Percentiles rank a stretch among this genome's conserved stretches.
These are phyloP conservation scores for Dreissena rostriformis DNA, from an alignment of 1,140 invertebrate species.

Conservation along the genomic window DNA sequence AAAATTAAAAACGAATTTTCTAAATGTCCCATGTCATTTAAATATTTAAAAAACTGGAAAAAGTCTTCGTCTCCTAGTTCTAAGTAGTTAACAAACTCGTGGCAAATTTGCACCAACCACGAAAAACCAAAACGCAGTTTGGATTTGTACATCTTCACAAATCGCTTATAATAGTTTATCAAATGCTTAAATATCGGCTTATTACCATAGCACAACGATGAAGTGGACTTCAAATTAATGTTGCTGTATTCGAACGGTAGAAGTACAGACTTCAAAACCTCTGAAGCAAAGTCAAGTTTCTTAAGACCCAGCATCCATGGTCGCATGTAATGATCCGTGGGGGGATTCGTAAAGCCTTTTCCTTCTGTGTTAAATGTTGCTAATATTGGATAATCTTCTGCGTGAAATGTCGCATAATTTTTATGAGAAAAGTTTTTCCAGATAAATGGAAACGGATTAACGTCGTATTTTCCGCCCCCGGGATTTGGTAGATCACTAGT, in stretches of 20 bases:
- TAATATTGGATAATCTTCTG: constrained; percentile 82
- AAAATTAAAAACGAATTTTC: constrained; percentile 87
- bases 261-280: constrained; percentile 46
- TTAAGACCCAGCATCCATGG: constrained; percentile 78
- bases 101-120: constrained; percentile 54
- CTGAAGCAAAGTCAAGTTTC: constrained; percentile 59
- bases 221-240: constrained; percentile 32
- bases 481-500: constrained; percentile 38
- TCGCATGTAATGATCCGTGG: constrained; percentile 82
- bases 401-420: constrained; percentile 82
- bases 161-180: constrained; percentile 56
- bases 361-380: constrained; percentile 81
- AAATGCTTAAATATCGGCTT: constrained; percentile 53
- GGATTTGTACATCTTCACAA: constrained; percentile 48
- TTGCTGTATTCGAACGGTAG: constrained; percentile 40
- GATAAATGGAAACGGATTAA: constrained; percentile 57
- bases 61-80: constrained; percentile 59
- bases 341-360: constrained; percentile 79
- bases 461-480: not conserved
- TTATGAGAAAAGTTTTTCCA: constrained; percentile 82
- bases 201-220: constrained; percentile 56
- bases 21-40: constrained; percentile 76
- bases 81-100: constrained; percentile 60
- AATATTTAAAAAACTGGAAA: constrained; percentile 73
- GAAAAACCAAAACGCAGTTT: constrained; percentile 46